Evolutionary conservation across 1,140 invertebrate species (phyloP), one percentile per base, ranked within the genome.

Genomic region (Habropoda laboriosa): DNA sequence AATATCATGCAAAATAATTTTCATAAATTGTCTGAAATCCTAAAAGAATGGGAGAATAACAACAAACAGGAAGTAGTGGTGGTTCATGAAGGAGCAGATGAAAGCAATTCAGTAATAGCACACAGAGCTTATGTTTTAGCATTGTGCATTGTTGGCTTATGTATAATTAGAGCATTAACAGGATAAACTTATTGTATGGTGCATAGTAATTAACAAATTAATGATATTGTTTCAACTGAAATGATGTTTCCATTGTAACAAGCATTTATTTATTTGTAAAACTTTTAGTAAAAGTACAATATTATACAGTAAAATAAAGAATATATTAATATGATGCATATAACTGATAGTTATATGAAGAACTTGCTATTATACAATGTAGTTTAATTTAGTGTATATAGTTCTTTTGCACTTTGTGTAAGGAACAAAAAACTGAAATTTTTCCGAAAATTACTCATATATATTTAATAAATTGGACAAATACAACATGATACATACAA

Each of bases 1-100:
- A 63, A 12, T n/a, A 1, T 79, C 0, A 78, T 92, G 24, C 79
- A 78, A 32, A 61, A 38, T 12, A 77, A 42, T 13, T 86, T 92
- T n/a, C n/a, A 71, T 2, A 55, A 83, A 74, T 78, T 83, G 18
- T 35, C 27, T 16, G 13, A 61, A 30, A 58, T 66, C 10, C 4
- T 58, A n/a, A 24, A 60, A 57, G 35, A 16, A 38, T 10, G 80
- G 21, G 38, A 74, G 10, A 51, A 30, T 8, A 61, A 47, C 30
- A 38, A 35, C 4, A 5, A 53, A 18, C 47, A 30, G 10, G 71
- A 51, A 21, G 18, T 42, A 40, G 5, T 2, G 24, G 6, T 27
- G 6, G 10, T 42, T 60, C 35, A 32, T 40, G 2, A 61, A 27
- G 12, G 58, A 57, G 0, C 12, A 27, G 0, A 51, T 7, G 13